These are phyloP conservation scores for Cotesia congregata DNA, from an alignment of 2,888 invertebrate genomes.

Conservation along the genomic window DNA sequence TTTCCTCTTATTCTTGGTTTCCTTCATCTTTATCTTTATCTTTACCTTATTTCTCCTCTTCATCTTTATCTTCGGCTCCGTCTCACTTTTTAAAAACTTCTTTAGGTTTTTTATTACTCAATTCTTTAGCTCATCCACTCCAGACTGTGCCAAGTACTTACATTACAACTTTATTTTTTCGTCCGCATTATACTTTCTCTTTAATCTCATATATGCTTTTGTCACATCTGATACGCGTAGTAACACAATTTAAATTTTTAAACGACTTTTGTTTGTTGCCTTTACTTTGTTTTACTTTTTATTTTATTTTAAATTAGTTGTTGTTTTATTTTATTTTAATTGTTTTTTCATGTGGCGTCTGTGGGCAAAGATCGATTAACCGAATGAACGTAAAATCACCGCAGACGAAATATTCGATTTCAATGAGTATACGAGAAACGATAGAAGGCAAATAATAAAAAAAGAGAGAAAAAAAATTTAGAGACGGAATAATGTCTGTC, in stretches of 20 bases:
- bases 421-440: constrained; percentile 30
- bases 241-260: not conserved
- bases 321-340: not conserved
- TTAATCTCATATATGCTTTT: not conserved
- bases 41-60: not conserved
- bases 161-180: not conserved
- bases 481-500: not conserved
- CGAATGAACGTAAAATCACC: constrained; percentile 26
- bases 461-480: not conserved
- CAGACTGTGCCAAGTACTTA: not conserved
- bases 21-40: not conserved
- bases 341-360: constrained; percentile 1
- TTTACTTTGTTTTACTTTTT: not conserved
- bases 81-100: not conserved
- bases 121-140: not conserved
- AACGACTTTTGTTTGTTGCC: not conserved
- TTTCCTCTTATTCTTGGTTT: too few species aligned
- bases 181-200: not conserved
- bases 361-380: constrained; percentile 25
- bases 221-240: not conserved
- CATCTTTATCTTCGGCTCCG: not conserved
- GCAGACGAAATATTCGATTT: constrained; percentile 37
- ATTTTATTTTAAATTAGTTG: not conserved
- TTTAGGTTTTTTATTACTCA: not conserved
- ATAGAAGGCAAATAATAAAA: not conserved